Evolutionary conservation across 2,797 vertebrate genomes (phyloP).

Genomic region (Acrossocheilus wenchowensis): DNA sequence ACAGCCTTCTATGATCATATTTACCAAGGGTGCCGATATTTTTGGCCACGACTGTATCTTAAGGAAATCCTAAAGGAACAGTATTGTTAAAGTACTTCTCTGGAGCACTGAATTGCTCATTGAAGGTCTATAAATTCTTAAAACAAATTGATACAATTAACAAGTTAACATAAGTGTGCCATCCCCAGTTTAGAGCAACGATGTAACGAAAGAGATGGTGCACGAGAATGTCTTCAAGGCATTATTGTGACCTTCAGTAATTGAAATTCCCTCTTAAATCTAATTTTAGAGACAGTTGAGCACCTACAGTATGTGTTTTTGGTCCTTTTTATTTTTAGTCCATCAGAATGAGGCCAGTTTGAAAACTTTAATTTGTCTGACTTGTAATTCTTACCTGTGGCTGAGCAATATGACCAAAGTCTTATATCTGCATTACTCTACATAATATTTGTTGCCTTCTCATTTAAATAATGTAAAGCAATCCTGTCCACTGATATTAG

Average conservation of each 20-base stretch:
- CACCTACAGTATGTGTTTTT: neutral
- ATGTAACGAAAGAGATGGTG: conserved; percentile 22
- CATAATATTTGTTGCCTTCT: neutral
- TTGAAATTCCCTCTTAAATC: conserved; percentile 47
- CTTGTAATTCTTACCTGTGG: neutral
- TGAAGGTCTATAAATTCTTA: neutral
- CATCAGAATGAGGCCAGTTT: conserved; percentile 34
- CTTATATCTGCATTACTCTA: neutral
- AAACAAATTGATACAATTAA: neutral
- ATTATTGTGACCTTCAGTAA: conserved; percentile 48
- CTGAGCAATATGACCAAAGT: neutral
- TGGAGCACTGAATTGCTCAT: neutral
- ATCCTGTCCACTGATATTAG: neutral
- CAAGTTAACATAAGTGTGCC: neutral
- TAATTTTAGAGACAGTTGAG: conserved; percentile 53
- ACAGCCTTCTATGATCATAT: too few relatives aligned
- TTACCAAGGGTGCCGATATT: too few relatives aligned
- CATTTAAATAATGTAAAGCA: neutral
- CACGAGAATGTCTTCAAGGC: conserved; percentile 13
- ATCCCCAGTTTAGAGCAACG: conserved; percentile 5
- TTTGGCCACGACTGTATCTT: neutral
- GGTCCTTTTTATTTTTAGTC: neutral
- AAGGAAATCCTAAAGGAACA: neutral
- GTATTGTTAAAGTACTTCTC: neutral
- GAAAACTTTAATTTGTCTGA: neutral